These are phyloP conservation scores for Epirrhoe alternata DNA, from an alignment of 2,888 invertebrate species.

Conservation along the genomic window DNA sequence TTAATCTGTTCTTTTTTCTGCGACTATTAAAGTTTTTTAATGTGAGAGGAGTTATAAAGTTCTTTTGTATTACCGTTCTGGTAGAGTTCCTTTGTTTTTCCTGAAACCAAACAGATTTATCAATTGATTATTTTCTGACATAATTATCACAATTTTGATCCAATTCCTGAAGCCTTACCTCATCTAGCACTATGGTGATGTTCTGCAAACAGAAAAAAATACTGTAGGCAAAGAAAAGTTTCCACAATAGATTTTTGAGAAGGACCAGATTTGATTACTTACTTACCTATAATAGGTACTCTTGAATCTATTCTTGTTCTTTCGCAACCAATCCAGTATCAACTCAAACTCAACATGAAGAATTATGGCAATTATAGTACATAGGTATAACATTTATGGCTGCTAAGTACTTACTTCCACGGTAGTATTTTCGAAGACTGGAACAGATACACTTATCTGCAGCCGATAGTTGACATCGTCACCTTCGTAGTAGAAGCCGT, in stretches of 20 bases:
- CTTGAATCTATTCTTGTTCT: no score
- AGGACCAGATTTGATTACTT: no score
- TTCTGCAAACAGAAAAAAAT: conserved; percentile 64
- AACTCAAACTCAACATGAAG: no score
- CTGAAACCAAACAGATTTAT: conserved; percentile 56
- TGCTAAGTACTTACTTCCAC: conserved; percentile 69
- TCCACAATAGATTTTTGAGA: no score
- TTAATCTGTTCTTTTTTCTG: no score
- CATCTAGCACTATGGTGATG: conserved; percentile 67
- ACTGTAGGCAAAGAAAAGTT: neutral
- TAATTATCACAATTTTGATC: no score
- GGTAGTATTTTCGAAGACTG: conserved; percentile 71
- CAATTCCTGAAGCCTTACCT: conserved; percentile 55
- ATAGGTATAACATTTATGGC: no score
- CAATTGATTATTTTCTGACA: neutral
- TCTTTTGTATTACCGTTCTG: conserved; percentile 62
- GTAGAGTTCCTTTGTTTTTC: conserved; percentile 75
- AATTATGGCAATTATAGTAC: no score
- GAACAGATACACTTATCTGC: conserved; percentile 75
- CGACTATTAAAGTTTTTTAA: no score
- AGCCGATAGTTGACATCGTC: conserved; percentile 69
- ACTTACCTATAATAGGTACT: no score
- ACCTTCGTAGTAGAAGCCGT: conserved; percentile 74
- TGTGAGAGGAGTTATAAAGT: neutral
- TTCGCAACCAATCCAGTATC: no score